Base-by-base conservation (phyloP, 2,888 invertebrate genomes). In the Malthinus flaveolus region DNA sequence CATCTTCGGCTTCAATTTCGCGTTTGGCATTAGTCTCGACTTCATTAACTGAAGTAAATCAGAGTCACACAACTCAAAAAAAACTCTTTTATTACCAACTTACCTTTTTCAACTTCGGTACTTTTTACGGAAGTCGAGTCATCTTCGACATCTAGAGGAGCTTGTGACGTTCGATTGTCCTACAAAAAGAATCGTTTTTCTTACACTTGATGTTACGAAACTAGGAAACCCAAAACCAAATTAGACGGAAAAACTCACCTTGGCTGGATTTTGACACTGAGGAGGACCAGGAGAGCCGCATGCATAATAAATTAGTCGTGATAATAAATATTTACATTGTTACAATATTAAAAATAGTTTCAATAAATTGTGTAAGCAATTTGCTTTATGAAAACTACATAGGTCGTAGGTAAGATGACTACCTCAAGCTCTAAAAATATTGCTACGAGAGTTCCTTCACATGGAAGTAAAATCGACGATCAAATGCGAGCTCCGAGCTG, bases 111-210 rank as follows among this genome's bases (percentile, higher is more conserved):
- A 80, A 87, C 87, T 79, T 91, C 92, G 84, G 87, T 90, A 82
- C 88, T 88, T 80, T 88, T 86, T 77, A 91, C 85, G 66, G 92
- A 91, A 75, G 90, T 87, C 73, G 91, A 87, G 84, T 93, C 93
- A 90, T 93, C 93, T 89, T 92, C 93, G 86, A 90, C 85, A 83
- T 91, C 91, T 87, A 91, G 88, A 76, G 89, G 91, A 82, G 89
- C 87, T 83, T 91, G 91, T 75, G 92, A 91, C 79, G 88, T 89
- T 86, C 92, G 92, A 83, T 90, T 90, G 87, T 93, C 92, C 93
- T 92, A 81, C 76, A 74, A 74, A 73, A 53, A 62, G 56, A 66
- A 62, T 56, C 11, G 39, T 42, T 47, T 49, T 36, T 47, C 56
- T 36, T 34, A 48, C 32, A 34, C 15, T 10, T 9, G 9, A 9